Base-by-base conservation (phyloP, 1,140 invertebrate species). In the Macrotrachela quadricornifera region DNA sequence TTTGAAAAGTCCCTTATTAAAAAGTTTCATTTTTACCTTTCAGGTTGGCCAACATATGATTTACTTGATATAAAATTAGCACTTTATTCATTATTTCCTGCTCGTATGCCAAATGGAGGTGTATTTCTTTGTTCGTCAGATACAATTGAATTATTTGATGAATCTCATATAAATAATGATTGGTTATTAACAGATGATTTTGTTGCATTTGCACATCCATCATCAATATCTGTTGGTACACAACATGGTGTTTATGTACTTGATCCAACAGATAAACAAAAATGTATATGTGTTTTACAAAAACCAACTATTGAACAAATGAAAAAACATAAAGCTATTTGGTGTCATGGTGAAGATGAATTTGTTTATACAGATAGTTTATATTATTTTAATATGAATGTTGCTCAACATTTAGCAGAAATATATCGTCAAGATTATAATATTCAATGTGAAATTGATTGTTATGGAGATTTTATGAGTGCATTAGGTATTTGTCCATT, bases 391-490 rank as follows among this genome's bases (percentile, higher is more conserved):
- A 64, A 63, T 38, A 60, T 58, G 38, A 59, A 64, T 37, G 58
- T 73, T 11, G 57, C 63, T 1, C 61, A 63, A 42, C 66, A 62
- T 57, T 56, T 73, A 16, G 46, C 71, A 2, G 47, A 62, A 6
- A 66, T 69, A 44, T 63, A 61, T 12, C 58, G 61, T 41, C 52
- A 56, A 13, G 53, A 63, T 45, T 58, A 63, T 21, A 58, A 60
- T 12, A 47, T 71, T n/a, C 54, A 52, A 11, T 65, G 63, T 60
- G 72, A 73, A 61, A 64, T 73, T 47, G 69, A 70, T 63, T 67
- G 67, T 14, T 73, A 73, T 59, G 68, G 69, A 10, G 71, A 73
- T 56, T 73, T 73, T 56, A 56, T 73, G n/a, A 68, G 70, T 55
- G 61, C 68, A 10, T 56, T 73, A 9, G 72, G 72, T 6, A 56